phyloP scores from a whole-genome alignment of 2,113 vertebrate genomes.

The Carettochelys insculpta region DNA sequence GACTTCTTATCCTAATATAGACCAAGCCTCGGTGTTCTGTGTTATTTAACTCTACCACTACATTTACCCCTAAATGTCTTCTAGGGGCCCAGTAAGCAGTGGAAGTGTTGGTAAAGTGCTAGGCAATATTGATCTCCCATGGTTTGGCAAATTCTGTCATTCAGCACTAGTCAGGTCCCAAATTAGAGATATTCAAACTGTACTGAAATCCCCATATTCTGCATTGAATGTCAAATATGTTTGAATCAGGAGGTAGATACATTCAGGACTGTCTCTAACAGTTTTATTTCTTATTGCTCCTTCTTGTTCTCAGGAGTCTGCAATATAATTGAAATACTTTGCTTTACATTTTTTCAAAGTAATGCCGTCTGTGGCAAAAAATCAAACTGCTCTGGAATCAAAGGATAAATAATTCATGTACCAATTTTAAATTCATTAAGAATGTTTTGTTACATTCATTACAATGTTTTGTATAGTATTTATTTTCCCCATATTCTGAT shows the following conservation, averaged over 20 bases:
- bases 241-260: neutral
- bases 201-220: neutral
- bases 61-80: too few relatives aligned
- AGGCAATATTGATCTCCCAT: too few relatives aligned
- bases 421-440: neutral
- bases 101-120: too few relatives aligned
- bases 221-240: neutral
- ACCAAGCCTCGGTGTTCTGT: too few relatives aligned
- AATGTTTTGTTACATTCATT: too few relatives aligned
- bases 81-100: too few relatives aligned
- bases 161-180: too few relatives aligned
- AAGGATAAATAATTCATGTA: neutral
- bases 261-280: neutral
- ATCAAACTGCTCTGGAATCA: neutral
- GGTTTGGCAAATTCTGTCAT: too few relatives aligned
- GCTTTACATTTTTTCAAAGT: neutral
- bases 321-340: neutral
- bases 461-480: neutral
- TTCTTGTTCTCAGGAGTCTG: neutral
- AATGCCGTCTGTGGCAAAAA: neutral
- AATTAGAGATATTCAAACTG: too few relatives aligned
- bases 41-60: too few relatives aligned
- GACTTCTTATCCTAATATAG: too few relatives aligned
- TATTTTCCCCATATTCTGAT: neutral
- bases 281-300: neutral